Evolutionary conservation across 1,140 invertebrate species (phyloP), one percentile per base, ranked within the genome.

Genomic region (Antheraea mylitta): DNA sequence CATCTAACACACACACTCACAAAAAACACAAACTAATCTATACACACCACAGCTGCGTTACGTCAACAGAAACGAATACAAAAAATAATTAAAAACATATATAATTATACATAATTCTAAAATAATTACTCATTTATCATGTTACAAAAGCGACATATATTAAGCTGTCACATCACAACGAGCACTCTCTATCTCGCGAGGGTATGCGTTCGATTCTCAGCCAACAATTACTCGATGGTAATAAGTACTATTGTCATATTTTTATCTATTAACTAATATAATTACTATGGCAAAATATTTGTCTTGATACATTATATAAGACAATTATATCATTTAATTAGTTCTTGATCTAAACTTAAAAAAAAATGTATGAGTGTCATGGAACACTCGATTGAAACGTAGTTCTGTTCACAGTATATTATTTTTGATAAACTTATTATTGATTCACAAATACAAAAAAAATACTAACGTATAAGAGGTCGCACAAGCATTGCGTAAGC

Each of bases 21-120:
- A 4, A 30, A 30, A 80, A 73, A 82, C 84, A 85, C 85, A 79
- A 78, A 90, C 93, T 88, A 94, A 90, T 92, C 86, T 87, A 88
- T 81, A 80, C 85, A 88, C 83, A 86, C 82, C 83, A 85, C 22
- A 30, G 22, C 77, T 66, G 30, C 77, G 72, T 80, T 66, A 66
- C 45, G 19, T 64, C 18, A 53, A 66, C 18, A 58, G 11, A 66
- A 77, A 76, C 78, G 70, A 78, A 81, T 83, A 85, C 77, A 85
- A 82, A 86, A 84, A 77, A 86, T 67, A 85, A 82, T 30, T 30
- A 30, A 30, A 30, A 30, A 30, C 22, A 30, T 30, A 30, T 30
- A 30, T 30, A 30, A 30, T 30, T 30, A 30, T 30, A 30, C 4
- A 30, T 30, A 30, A 30, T 4, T 30, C 22, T 30, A 30, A 30